These are phyloP conservation scores for Criorhina ranunculi DNA, from an alignment of 2,888 invertebrate genomes.

Conservation along the genomic window DNA sequence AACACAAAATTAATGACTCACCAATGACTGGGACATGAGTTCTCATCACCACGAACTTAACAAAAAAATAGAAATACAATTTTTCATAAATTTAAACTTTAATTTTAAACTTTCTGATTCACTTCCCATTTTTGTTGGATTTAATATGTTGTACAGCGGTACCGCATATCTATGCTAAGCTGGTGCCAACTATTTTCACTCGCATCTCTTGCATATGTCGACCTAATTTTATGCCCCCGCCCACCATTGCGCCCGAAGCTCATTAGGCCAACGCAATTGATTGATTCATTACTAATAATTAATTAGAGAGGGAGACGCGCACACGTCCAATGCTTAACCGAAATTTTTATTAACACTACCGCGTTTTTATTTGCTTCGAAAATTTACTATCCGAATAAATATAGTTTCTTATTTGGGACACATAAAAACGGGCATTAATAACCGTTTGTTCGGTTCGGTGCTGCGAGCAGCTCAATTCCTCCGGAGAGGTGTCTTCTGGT, in stretches of 20 bases:
- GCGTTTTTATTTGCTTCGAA: slow-evolving; percentile 64
- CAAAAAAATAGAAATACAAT: slow-evolving; percentile 27
- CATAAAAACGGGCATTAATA: slow-evolving; percentile 58
- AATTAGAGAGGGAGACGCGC: slow-evolving; percentile 60
- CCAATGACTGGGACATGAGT: slow-evolving; percentile 52
- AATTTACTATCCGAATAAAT: slow-evolving; percentile 72
- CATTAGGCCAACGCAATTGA: slow-evolving; percentile 70
- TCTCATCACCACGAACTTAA: slow-evolving; percentile 38
- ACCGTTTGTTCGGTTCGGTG: slow-evolving; percentile 20
- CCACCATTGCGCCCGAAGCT: slow-evolving; percentile 15
- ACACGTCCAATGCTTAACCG: slow-evolving; percentile 29
- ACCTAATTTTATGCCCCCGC: slow-evolving; percentile 34
- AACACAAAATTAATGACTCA: slow-evolving; percentile 52
- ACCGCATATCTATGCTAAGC: slow-evolving; percentile 1
- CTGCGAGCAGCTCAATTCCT: not conserved
- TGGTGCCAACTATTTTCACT: slow-evolving; percentile 39
- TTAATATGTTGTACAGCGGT: not conserved
- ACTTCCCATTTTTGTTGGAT: slow-evolving; percentile 47
- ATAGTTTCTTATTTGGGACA: slow-evolving; percentile 73
- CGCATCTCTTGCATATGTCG: slow-evolving; percentile 43
- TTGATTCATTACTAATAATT: slow-evolving; percentile 76
- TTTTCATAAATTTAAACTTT: slow-evolving; percentile 61
- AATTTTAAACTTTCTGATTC: slow-evolving; percentile 39
- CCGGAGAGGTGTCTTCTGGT: slow-evolving; percentile 37
- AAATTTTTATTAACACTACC: slow-evolving; percentile 64